Evolutionary conservation across 2,113 vertebrate genomes (phyloP).

Genomic region (Brevimyrus niger): DNA sequence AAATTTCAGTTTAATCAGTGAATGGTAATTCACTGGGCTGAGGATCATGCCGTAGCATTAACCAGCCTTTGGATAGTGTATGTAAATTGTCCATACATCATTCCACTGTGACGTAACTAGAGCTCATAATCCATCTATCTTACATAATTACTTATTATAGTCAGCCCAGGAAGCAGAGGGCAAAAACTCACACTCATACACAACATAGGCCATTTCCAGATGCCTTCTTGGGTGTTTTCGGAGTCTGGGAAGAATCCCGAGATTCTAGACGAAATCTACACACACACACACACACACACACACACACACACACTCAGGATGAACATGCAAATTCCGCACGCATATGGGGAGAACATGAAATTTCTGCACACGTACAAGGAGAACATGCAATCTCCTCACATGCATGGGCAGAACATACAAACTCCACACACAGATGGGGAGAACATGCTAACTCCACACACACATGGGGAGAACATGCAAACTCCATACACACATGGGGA

Average conservation of each 20-base stretch:
- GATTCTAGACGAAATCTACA: neutral
- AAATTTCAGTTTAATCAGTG: neutral
- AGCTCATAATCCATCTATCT: neutral
- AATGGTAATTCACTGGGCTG: neutral
- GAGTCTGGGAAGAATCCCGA: neutral
- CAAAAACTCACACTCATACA: neutral
- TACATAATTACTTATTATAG: neutral
- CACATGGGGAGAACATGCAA: neutral
- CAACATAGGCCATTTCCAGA: neutral
- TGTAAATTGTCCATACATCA: neutral
- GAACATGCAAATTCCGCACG: neutral
- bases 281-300: neutral
- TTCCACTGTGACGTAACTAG: neutral
- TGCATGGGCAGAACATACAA: neutral
- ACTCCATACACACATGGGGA: neutral
- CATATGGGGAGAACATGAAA: neutral
- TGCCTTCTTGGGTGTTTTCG: neutral
- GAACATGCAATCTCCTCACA: neutral
- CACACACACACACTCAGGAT: neutral
- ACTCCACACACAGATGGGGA: neutral
- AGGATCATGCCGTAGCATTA: neutral
- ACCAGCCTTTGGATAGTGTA: neutral
- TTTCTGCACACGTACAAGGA: neutral
- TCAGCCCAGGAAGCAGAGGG: neutral
- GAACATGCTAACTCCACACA: neutral